Evolutionary conservation across 2,113 vertebrate genomes (phyloP), one percentile per base, ranked within the genome.

Genomic region (Sapajus apella): DNA sequence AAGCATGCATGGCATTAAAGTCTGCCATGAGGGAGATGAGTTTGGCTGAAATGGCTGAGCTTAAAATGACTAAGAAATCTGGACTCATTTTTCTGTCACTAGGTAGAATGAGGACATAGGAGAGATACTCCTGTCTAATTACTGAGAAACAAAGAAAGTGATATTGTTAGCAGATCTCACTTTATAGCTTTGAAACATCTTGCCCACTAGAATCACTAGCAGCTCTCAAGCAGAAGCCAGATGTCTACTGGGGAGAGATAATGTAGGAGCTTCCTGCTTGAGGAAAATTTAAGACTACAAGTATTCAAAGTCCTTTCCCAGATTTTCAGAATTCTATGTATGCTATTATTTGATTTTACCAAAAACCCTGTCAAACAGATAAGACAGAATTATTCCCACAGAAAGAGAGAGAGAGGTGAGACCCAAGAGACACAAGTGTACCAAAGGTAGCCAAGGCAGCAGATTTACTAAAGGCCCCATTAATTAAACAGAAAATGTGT

Each of bases 401-500:
- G 66, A 43, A 37, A 77, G 75, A 85, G 35, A 82, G 86, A 32
- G 37, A n/a, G 13, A 73, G 32, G 4, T 11, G 30, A 96, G 30
- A 61, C 30, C 37, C 32, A 84, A 40, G 61, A 95, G 35, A 6
- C 35, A 43, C 64, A 84, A 30, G 20, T 43, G 3, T 50, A 73
- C 37, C 21, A 77, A 72, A 91, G 58, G 45, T 25, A 68, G 50
- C 20, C 40, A 72, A 70, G 50, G 52, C n/a, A 43, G 56, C 23
- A 91, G n/a, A 81, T 40, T 35, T 45, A 66, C 55, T 64, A 18
- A 94, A 90, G 70, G 7, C 50, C 66, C 45, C n/a, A 88, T 35
- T 86, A 94, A 93, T 91, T 94, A 93, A 92, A 91, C 86, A 80
- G 89, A 87, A 96, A 91, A 93, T 86, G 81, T 88, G 73, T 90